Conservation (phyloP, 2,888 invertebrate genomes). For the Limnephilus rhombicus region DNA sequence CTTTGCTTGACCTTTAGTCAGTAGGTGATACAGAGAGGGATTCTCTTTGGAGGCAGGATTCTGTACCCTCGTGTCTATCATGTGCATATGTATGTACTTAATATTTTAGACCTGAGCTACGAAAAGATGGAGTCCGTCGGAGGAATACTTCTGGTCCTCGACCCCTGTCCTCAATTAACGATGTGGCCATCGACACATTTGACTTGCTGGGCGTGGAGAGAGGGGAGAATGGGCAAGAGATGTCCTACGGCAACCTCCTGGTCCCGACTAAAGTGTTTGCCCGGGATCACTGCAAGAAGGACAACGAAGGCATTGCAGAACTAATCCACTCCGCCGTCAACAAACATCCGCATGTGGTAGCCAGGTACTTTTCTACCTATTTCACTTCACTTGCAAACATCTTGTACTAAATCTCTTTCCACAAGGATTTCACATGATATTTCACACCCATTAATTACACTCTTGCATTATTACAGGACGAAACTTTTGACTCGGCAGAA, state of each 20-base stretch:
- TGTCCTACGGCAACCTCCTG: conserved; percentile 91
- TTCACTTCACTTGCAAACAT: too few relatives aligned
- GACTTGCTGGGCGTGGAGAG: conserved; percentile 90
- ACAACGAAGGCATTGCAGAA: conserved; percentile 74
- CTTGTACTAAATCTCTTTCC: too few relatives aligned
- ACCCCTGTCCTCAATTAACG: conserved; percentile 90
- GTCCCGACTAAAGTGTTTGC: conserved; percentile 72
- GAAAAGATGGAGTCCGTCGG: conserved; percentile 86
- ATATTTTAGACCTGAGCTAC: conserved; percentile 78
- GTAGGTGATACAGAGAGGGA: too few relatives aligned
- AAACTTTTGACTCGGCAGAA: conserved; percentile 91
- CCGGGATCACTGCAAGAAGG: conserved; percentile 75
- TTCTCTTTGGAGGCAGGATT: too few relatives aligned
- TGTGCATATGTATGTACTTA: neutral
- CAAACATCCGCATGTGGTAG: conserved; percentile 77
- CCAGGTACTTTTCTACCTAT: conserved; percentile 72
- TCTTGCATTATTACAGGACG: conserved; percentile 87
- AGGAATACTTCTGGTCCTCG: conserved; percentile 90
- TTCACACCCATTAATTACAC: conserved; percentile 64
- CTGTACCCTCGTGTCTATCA: too few relatives aligned
- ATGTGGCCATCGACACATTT: conserved; percentile 86
- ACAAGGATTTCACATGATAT: neutral
- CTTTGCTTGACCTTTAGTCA: too few relatives aligned
- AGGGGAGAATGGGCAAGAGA: conserved; percentile 92
- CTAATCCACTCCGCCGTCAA: conserved; percentile 68